Base-by-base conservation (phyloP, 2,888 invertebrate species). In the Arrhopalites spinosus region DNA sequence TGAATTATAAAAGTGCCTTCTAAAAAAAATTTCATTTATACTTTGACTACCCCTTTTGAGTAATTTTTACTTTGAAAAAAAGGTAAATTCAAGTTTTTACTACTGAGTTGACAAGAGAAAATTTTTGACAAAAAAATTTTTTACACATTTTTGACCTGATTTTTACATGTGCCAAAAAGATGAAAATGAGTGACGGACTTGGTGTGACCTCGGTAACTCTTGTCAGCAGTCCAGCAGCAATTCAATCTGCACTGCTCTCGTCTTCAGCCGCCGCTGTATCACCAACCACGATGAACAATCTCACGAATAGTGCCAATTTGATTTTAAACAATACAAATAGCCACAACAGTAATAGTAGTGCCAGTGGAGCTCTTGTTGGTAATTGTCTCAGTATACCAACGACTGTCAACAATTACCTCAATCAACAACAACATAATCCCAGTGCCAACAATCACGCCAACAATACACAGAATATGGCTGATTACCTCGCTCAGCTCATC, bases 401-500 rank as follows among this genome's bases (percentile, higher is more conserved):
- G 20, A 63, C 74, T 50, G 69, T 69, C 69, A 68, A 47, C 69
- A 75, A 75, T 69, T 69, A 43, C n/a, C 66, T 30, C 29, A 30
- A 66, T 7, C 66, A 66, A 45, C 45, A 36, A 23, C 74, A 75
- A 64, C 45, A 47, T 45, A 59, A 69, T 47, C 59, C 68, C 45
- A 69, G 69, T 69, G 69, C 77, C 73, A 81, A 80, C 76, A 74
- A 66, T 72, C 81, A 81, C 79, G 79, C 83, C 81, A 82, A 91
- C 85, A 93, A 92, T 87, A 95, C 95, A 88, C 95, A 95, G 88
- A 95, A 95, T 89, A 94, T 95, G 90, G 96, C 98, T 88, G 98
- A 99, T 90, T 99, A 99, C 90, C 91, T 99, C 90, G 97, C 98
- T 87, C 98, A 99, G 90, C 91, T 99, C 89, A 91, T 99, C 87